Percentiles rank a stretch among this genome's conserved stretches.
Conservation (phyloP, 2,888 invertebrate species). For the Tinea trinotella region DNA sequence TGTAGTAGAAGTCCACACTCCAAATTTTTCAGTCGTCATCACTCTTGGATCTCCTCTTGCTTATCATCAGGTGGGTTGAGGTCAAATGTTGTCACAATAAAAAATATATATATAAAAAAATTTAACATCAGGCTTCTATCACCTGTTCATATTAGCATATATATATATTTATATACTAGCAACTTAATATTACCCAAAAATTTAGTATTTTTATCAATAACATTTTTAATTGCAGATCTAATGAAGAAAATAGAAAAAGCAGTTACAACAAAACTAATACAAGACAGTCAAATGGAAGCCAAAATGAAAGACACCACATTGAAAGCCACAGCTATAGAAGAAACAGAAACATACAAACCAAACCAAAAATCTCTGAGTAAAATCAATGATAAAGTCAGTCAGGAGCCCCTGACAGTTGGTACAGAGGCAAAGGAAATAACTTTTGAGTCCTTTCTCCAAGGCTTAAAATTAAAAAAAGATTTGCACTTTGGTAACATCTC, state of each 20-base stretch:
- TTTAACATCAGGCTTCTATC: no score
- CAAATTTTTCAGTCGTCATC: no score
- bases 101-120: no score
- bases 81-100: no score
- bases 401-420: slow-evolving; percentile 36
- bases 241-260: slow-evolving; percentile 48
- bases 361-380: slow-evolving; percentile 24
- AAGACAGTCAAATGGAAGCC: slow-evolving; percentile 28
- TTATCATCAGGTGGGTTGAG: no score
- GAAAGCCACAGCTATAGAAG: slow-evolving; percentile 32
- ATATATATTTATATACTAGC: no score
- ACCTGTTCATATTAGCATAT: no score
- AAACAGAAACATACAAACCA: slow-evolving; percentile 23
- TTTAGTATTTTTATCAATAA: no score
- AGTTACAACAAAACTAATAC: slow-evolving; percentile 33
- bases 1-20: no score
- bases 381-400: slow-evolving; percentile 30
- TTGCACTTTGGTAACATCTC: slow-evolving; percentile 56
- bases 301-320: slow-evolving; percentile 21
- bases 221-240: slow-evolving; percentile 34
- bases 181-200: no score
- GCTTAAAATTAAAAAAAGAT: slow-evolving; percentile 53
- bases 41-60: no score
- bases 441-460: slow-evolving; percentile 49
- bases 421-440: slow-evolving; percentile 49